Base-by-base conservation (phyloP, 35 echinoderm and acorn worm species). In the Lytechinus variegatus region DNA sequence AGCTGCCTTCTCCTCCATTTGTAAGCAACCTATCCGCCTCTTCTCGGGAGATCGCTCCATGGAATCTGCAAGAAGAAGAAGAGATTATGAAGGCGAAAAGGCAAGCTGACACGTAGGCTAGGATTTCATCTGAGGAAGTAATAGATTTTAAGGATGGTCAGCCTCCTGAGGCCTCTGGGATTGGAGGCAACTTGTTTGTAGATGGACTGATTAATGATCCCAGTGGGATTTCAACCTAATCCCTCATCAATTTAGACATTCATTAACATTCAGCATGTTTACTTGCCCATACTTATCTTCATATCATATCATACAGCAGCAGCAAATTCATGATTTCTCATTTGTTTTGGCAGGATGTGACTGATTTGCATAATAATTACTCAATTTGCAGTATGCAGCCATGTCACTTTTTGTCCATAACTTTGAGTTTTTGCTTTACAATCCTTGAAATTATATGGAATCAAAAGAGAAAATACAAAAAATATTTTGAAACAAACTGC, bases 1-100 rank as follows among this genome's bases (percentile, higher is more conserved):
- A 99, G 95, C 98, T 99, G 44, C 98, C 98, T 89, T 99, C 98
- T 54, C 98, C 98, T 52, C 94, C 97, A 61, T 95, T 94, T 28
- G 96, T 96, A 87, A 99, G 71, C 27, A 97, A 61, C 44, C 95
- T 93, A 95, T 99, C 98, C 11, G 97, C 98, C 28, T 93, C 97
- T 60, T 99, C 98, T 27, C 98, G 57, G 9, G 96, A 96, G 87
- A 99, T 97, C 27, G 98, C 87, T n/a, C 98, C 98, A 55, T 99
- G 98, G 92, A 95, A 99, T 53, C 98, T 99, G 71, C 27, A 95
- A 57, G 61, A 94, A 56, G 27, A 95, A 53, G 89, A 57, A 44
- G 95, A 91, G n/a, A 92, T 54, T n/a, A 92, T 13, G 71, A 86
- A 86, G 33, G 93, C 72, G 72, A 54, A 89, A 13, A 92, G 91